Conservation (phyloP, 2,113 vertebrate genomes). For the Rafetus swinhoei region DNA sequence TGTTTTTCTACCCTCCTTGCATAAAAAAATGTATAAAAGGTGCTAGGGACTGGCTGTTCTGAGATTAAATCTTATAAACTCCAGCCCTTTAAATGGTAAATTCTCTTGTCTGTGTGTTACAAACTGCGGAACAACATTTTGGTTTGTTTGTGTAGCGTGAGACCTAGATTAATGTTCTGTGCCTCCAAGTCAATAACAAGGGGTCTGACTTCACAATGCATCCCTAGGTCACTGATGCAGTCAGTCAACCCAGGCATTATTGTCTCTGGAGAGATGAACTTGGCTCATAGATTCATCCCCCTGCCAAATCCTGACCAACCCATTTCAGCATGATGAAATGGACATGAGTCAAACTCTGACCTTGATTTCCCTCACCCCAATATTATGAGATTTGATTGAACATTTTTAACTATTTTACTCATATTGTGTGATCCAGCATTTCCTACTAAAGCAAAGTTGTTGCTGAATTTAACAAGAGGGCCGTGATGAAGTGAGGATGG, state of each 20-base stretch:
- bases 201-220: neutral
- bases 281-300: slow-evolving; percentile 47
- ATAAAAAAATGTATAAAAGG: neutral
- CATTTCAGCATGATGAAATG: neutral
- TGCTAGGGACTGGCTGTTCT: neutral
- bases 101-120: neutral
- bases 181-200: neutral
- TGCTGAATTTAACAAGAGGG: neutral
- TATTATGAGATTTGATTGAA: neutral
- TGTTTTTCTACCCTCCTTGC: neutral
- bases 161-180: neutral
- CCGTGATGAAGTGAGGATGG: neutral
- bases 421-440: neutral
- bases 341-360: neutral
- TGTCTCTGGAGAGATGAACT: neutral
- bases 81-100: neutral
- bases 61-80: neutral
- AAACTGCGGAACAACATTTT: neutral
- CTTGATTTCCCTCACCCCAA: neutral
- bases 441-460: neutral
- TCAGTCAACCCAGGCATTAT: neutral
- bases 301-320: neutral
- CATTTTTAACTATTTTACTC: neutral
- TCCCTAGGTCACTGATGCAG: neutral
- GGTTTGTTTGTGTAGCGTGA: neutral